A percentile compares a stretch with the other conserved stretches of the same genome.
Conservation (phyloP, 2,888 invertebrate species). For the Andrena dorsata region DNA sequence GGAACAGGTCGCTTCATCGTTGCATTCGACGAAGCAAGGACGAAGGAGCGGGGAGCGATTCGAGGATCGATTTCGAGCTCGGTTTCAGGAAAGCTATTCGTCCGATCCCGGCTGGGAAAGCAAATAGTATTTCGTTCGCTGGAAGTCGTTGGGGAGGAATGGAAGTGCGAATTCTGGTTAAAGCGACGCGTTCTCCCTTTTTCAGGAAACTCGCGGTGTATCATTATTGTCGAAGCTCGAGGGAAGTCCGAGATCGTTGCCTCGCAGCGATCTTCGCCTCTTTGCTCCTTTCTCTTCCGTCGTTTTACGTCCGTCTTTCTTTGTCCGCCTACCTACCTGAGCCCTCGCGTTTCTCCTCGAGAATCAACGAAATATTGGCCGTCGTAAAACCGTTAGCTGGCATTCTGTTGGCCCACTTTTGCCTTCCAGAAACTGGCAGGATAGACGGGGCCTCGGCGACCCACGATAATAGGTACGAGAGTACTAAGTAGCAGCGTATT, state of each 20-base stretch:
- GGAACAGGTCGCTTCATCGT: neutral
- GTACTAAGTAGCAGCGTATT: no score
- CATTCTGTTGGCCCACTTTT: slow-evolving; percentile 58
- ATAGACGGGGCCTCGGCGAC: neutral
- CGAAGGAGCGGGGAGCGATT: neutral
- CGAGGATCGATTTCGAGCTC: slow-evolving; percentile 29
- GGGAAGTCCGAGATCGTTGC: slow-evolving; percentile 62
- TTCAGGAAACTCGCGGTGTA: slow-evolving; percentile 75
- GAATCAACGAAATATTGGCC: slow-evolving; percentile 68
- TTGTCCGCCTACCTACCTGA: slow-evolving; percentile 46
- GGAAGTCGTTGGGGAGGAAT: slow-evolving; percentile 72
- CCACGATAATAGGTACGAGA: no score
- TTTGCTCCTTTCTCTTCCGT: slow-evolving; percentile 25
- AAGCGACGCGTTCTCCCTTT: slow-evolving; percentile 77
- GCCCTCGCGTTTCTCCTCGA: slow-evolving; percentile 45
- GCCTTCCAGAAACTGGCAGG: neutral
- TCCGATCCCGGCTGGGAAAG: slow-evolving; percentile 56
- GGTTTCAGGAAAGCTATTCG: slow-evolving; percentile 48
- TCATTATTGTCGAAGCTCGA: slow-evolving; percentile 72
- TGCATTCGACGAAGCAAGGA: slow-evolving; percentile 18
- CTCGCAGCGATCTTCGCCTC: slow-evolving; percentile 40
- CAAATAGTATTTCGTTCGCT: slow-evolving; percentile 62
- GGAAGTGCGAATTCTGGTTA: slow-evolving; percentile 75
- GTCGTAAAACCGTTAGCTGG: slow-evolving; percentile 65
- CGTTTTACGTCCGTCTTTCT: slow-evolving; percentile 20